Conservation (phyloP, 2,888 invertebrate species). For the Caenorhabditis panamensis region DNA sequence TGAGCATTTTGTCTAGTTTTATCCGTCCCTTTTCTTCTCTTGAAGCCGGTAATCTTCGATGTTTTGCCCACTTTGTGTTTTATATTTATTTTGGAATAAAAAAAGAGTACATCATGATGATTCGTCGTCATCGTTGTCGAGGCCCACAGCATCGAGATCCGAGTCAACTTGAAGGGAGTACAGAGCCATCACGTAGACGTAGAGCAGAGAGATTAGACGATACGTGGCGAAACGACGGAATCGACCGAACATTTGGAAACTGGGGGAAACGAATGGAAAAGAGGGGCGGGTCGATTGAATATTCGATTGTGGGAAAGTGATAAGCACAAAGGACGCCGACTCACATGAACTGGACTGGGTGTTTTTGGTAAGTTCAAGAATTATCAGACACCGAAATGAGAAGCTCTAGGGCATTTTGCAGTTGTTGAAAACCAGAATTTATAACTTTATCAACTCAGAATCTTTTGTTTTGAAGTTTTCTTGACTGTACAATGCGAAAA, state of each 20-base stretch:
- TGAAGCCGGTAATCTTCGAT: conserved; percentile 26
- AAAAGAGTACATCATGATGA: not conserved
- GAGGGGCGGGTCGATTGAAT: conserved; percentile 5
- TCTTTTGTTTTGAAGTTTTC: no score
- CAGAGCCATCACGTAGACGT: conserved; percentile 36
- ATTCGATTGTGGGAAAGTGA: conserved; percentile 7
- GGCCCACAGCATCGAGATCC: conserved; percentile 35
- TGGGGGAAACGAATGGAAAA: not conserved
- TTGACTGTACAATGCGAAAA: no score
- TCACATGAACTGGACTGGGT: no score
- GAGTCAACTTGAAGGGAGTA: conserved; percentile 44
- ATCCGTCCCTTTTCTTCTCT: conserved; percentile 21
- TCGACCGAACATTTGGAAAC: conserved; percentile 45
- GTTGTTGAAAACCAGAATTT: no score
- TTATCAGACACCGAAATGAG: no score
- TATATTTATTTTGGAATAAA: conserved; percentile 27
- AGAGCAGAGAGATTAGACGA: conserved; percentile 38
- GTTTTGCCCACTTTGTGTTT: conserved; percentile 28
- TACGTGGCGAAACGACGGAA: conserved; percentile 46
- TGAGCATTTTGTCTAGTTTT: conserved; percentile 28
- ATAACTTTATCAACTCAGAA: no score
- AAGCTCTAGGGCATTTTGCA: no score
- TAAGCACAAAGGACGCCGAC: conserved; percentile 1
- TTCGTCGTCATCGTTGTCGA: not conserved
- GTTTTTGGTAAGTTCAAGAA: no score